Evolutionary conservation across 2,888 invertebrate species (phyloP).

Genomic region (Tetramorium bicarinatum): DNA sequence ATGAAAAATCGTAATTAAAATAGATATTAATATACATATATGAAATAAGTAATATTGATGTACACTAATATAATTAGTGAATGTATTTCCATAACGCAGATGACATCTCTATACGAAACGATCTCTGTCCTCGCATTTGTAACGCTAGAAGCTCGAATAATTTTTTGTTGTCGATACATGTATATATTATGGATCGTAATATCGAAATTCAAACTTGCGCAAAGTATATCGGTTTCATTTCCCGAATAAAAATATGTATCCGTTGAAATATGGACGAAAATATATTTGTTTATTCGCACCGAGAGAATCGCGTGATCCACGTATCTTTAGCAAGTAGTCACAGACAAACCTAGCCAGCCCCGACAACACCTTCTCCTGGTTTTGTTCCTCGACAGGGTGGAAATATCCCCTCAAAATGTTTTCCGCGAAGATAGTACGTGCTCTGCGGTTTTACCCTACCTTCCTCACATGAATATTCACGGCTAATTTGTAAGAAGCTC

Average conservation of each 20-base stretch:
- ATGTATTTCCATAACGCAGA: background rate
- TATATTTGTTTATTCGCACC: constrained; percentile 10
- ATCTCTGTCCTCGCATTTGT: background rate
- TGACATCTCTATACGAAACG: background rate
- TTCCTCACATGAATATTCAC: constrained; percentile 84
- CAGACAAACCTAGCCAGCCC: constrained; percentile 40
- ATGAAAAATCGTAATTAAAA: background rate
- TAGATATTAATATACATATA: background rate
- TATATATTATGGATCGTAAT: background rate
- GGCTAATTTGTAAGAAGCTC: constrained; percentile 85
- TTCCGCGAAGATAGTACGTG: constrained; percentile 55
- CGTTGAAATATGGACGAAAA: background rate
- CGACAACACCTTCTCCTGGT: constrained; percentile 31
- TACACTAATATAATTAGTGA: background rate
- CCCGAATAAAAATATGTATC: background rate
- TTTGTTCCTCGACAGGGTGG: constrained; percentile 42
- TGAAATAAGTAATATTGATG: background rate
- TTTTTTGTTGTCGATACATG: background rate
- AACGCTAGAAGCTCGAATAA: background rate
- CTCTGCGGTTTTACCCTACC: constrained; percentile 70
- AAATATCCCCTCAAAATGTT: constrained; percentile 63
- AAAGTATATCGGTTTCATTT: background rate
- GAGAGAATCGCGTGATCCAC: background rate
- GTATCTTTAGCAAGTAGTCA: constrained; percentile 56
- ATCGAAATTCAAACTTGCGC: constrained; percentile 8